phyloP scores from a whole-genome alignment of 2,797 vertebrate genomes.

The Chaetophractus vellerosus region DNA sequence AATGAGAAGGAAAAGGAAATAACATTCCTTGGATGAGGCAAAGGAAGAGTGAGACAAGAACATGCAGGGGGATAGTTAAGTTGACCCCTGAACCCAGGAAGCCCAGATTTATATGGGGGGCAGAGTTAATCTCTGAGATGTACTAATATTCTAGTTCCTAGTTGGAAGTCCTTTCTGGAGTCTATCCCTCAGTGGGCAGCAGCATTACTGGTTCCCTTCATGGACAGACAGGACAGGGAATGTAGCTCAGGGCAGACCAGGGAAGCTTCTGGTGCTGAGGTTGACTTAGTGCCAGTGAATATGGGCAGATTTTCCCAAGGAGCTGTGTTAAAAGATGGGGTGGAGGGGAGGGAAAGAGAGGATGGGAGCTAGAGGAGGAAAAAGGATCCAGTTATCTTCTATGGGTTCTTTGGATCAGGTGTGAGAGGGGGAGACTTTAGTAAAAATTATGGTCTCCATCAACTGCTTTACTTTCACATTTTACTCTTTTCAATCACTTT shows the following conservation, averaged over 20 bases:
- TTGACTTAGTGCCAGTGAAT: conserved; percentile 1
- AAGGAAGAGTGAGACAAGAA: background rate
- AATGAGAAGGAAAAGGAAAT: conserved; percentile 43
- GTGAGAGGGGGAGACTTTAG: background rate
- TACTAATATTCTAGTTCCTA: background rate
- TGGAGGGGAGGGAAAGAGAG: conserved; percentile 20
- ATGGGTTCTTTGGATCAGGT: background rate
- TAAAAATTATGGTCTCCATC: background rate
- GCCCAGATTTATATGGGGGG: background rate
- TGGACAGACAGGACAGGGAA: conserved; percentile 30
- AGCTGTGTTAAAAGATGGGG: conserved; percentile 49
- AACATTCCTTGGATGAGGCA: conserved; percentile 39
- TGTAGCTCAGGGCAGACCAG: conserved; percentile 45
- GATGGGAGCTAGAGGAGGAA: background rate
- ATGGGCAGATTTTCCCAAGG: conserved; percentile 49
- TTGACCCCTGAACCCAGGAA: background rate
- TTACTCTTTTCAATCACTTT: conserved; percentile 8
- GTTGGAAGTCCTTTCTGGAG: conserved; percentile 58
- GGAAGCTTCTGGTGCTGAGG: conserved; percentile 50
- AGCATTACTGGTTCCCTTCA: conserved; percentile 40
- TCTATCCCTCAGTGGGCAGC: conserved; percentile 50
- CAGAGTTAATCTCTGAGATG: background rate
- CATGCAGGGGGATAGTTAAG: background rate
- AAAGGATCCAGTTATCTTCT: background rate
- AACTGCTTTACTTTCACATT: background rate